Evolutionary conservation across 2,888 invertebrate genomes (phyloP).

Genomic region (Buathra laborator): DNA sequence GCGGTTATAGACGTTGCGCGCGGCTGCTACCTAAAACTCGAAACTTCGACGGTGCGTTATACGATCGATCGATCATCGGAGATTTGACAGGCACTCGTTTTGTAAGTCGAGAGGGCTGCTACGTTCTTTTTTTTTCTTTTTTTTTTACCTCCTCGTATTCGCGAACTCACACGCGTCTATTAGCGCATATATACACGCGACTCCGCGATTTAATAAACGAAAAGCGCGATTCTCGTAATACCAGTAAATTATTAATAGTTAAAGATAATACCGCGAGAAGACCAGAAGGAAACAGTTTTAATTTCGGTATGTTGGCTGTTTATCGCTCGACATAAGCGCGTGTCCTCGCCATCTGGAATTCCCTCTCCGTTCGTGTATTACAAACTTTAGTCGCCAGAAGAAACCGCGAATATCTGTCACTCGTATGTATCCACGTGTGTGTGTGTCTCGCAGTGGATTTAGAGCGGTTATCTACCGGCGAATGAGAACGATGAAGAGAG

Average conservation of each 20-base stretch:
- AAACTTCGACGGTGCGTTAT: slow-evolving; percentile 73
- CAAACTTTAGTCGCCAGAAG: slow-evolving; percentile 51
- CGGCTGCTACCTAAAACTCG: slow-evolving; percentile 74
- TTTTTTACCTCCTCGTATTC: slow-evolving; percentile 21
- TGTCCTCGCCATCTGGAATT: slow-evolving; percentile 61
- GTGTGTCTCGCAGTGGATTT: not conserved
- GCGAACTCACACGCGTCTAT: slow-evolving; percentile 55
- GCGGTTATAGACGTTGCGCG: slow-evolving; percentile 51
- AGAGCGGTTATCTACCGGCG: slow-evolving; percentile 20
- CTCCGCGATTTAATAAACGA: not conserved
- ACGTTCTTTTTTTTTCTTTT: not conserved
- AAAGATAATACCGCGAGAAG: slow-evolving; percentile 39
- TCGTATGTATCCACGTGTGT: slow-evolving; percentile 28
- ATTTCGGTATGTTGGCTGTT: slow-evolving; percentile 31
- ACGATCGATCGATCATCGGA: slow-evolving; percentile 81
- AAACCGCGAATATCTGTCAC: slow-evolving; percentile 65
- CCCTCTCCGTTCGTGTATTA: slow-evolving; percentile 39
- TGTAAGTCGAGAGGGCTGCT: slow-evolving; percentile 75
- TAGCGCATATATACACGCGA: slow-evolving; percentile 25
- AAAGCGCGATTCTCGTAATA: slow-evolving; percentile 42
- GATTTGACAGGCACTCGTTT: slow-evolving; percentile 81
- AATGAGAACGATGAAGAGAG: slow-evolving; percentile 42
- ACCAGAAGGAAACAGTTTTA: slow-evolving; percentile 33
- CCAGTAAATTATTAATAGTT: slow-evolving; percentile 58
- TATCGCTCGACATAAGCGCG: slow-evolving; percentile 32